Evolutionary conservation across 2,113 vertebrate species (phyloP).

Genomic region (Stegostoma tigrinum): DNA sequence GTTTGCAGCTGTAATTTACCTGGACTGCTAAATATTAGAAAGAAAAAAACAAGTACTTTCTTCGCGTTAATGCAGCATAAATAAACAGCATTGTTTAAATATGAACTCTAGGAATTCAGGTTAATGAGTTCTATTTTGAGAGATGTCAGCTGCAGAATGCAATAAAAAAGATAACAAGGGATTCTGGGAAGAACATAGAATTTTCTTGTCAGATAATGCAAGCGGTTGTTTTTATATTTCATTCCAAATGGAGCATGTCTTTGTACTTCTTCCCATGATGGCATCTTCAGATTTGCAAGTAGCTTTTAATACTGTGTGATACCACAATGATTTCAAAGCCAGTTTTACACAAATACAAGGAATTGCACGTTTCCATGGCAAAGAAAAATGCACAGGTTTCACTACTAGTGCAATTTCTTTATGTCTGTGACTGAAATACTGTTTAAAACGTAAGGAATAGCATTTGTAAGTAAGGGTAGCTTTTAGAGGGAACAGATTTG

Average conservation of each 20-base stretch:
- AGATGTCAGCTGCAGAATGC: neutral
- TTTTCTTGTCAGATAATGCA: neutral
- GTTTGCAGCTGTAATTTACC: neutral
- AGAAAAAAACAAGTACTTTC: neutral
- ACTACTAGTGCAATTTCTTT: neutral
- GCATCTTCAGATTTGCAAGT: neutral
- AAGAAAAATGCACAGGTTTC: neutral
- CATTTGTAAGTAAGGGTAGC: neutral
- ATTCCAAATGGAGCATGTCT: neutral
- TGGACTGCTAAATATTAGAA: neutral
- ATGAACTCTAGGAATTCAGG: neutral
- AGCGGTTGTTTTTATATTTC: neutral
- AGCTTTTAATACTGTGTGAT: constrained; percentile 5
- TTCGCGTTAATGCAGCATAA: neutral
- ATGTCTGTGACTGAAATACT: neutral
- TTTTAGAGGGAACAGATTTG: neutral
- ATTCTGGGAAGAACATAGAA: neutral
- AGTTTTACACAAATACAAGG: neutral
- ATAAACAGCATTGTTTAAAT: neutral
- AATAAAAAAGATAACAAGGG: neutral
- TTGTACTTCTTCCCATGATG: constrained; percentile 2
- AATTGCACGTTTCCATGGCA: neutral
- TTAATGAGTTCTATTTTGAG: neutral
- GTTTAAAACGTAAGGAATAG: neutral
- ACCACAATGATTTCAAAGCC: neutral